phyloP scores from a whole-genome alignment of 2,888 invertebrate species.

The Azorinus chamasolen region DNA sequence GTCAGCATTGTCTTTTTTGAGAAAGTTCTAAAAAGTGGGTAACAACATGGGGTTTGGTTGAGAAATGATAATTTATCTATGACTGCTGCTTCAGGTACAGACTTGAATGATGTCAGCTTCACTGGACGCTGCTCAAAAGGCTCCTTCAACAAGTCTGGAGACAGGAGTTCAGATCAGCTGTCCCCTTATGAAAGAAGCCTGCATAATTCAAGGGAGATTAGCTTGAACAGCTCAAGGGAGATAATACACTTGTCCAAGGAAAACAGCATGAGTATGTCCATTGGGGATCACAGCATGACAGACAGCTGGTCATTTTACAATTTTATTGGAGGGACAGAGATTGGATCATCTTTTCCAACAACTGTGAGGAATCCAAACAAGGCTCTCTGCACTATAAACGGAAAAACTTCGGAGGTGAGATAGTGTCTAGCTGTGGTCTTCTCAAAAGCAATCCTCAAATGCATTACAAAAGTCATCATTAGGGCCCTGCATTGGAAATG shows the following conservation, averaged over 20 bases:
- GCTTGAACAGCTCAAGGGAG: neutral
- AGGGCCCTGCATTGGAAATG: no score
- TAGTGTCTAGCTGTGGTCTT: neutral
- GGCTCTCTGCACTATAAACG: conserved; percentile 90
- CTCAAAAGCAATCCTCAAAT: no score
- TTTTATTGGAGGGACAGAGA: conserved; percentile 84
- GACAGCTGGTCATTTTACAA: conserved; percentile 87
- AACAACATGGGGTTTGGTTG: no score
- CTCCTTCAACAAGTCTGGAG: conserved; percentile 66
- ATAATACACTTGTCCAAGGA: conserved; percentile 29
- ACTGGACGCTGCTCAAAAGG: conserved; percentile 77
- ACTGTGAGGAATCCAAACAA: conserved; percentile 89
- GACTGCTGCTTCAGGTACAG: conserved; percentile 83
- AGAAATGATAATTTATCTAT: no score
- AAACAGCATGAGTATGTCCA: conserved; percentile 40
- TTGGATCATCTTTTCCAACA: conserved; percentile 70
- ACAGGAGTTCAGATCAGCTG: conserved; percentile 24
- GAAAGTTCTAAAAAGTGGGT: no score
- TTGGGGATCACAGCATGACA: conserved; percentile 67
- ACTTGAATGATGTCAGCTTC: conserved; percentile 85
- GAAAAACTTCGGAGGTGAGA: conserved; percentile 89
- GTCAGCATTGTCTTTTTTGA: no score
- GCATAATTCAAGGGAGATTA: conserved; percentile 30
- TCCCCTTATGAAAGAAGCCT: conserved; percentile 39
- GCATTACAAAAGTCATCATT: no score